phyloP scores from a whole-genome alignment of 2,888 invertebrate species.

The Augiades crinisus region DNA sequence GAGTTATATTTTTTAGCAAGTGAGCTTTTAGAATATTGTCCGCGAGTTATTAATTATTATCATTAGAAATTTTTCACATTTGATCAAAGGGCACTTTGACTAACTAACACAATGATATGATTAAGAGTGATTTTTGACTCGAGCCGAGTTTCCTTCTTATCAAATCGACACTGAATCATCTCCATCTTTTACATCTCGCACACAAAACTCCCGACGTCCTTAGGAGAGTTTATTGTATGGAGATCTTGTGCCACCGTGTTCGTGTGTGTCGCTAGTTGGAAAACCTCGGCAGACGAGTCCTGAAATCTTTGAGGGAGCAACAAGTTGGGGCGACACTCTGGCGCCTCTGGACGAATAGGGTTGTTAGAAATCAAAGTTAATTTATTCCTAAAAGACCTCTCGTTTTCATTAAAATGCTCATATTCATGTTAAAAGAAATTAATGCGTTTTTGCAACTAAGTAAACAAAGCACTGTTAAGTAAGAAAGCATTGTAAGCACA shows the following conservation, averaged over 20 bases:
- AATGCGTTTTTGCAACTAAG: no score
- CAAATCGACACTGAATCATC: not conserved
- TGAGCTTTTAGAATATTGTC: no score
- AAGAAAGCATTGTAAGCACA: no score
- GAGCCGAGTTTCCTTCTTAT: not conserved
- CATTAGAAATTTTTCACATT: not conserved
- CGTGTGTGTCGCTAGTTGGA: conserved; percentile 25
- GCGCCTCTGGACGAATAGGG: conserved; percentile 46
- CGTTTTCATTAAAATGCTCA: no score
- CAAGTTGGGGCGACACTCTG: conserved; percentile 60
- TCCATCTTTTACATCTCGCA: no score
- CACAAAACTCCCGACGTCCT: not conserved
- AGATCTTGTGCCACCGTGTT: conserved; percentile 14
- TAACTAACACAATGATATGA: conserved; percentile 2
- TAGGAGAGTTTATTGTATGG: not conserved
- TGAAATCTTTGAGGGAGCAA: conserved; percentile 45
- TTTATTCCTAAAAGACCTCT: no score
- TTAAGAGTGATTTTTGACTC: not conserved
- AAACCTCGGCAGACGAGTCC: conserved; percentile 23
- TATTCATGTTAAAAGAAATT: no score
- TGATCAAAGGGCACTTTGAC: not conserved
- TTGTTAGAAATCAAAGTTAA: no score
- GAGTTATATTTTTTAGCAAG: no score
- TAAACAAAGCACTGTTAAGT: no score
- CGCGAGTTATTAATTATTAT: not conserved